phyloP scores from a whole-genome alignment of 1,140 invertebrate species.

The Orius insidiosus region DNA sequence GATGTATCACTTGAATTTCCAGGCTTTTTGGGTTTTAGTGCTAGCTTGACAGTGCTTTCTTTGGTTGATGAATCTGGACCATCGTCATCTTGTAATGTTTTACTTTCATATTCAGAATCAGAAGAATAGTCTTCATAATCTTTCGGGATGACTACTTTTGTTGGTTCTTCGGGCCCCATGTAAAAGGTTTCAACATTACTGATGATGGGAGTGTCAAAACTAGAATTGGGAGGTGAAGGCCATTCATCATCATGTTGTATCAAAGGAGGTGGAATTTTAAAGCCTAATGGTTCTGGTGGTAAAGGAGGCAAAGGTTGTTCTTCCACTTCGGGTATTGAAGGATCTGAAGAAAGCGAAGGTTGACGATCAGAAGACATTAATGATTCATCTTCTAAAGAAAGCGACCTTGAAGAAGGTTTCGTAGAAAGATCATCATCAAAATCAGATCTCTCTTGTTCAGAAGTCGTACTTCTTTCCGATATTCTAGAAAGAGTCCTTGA shows the following conservation, averaged over 20 bases:
- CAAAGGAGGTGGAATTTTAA: slow-evolving; percentile 22
- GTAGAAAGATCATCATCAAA: slow-evolving; percentile 63
- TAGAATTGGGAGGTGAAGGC: slow-evolving; percentile 54
- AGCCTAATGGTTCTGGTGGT: slow-evolving; percentile 19
- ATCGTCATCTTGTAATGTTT: slow-evolving; percentile 36
- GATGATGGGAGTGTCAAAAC: slow-evolving; percentile 42
- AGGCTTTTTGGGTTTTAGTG: slow-evolving; percentile 33
- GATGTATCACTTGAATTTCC: slow-evolving; percentile 40
- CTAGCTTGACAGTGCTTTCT: slow-evolving; percentile 54
- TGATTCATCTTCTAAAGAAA: slow-evolving; percentile 66
- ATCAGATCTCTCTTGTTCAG: slow-evolving; percentile 55
- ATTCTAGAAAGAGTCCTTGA: slow-evolving; percentile 63
- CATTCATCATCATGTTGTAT: slow-evolving; percentile 35
- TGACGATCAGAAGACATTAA: slow-evolving; percentile 65
- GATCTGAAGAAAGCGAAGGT: slow-evolving; percentile 66
- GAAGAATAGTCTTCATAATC: slow-evolving; percentile 22
- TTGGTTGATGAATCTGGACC: slow-evolving; percentile 19
- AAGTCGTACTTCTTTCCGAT: slow-evolving; percentile 70
- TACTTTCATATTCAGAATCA: slow-evolving; percentile 21
- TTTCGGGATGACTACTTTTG: slow-evolving; percentile 42
- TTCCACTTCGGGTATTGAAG: slow-evolving; percentile 28
- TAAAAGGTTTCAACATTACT: slow-evolving; percentile 75
- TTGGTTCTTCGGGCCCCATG: slow-evolving; percentile 50
- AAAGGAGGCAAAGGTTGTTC: slow-evolving; percentile 20
- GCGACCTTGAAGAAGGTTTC: slow-evolving; percentile 58